Conservation (phyloP, 2,888 invertebrate genomes). For the Abrostola triplasia region DNA sequence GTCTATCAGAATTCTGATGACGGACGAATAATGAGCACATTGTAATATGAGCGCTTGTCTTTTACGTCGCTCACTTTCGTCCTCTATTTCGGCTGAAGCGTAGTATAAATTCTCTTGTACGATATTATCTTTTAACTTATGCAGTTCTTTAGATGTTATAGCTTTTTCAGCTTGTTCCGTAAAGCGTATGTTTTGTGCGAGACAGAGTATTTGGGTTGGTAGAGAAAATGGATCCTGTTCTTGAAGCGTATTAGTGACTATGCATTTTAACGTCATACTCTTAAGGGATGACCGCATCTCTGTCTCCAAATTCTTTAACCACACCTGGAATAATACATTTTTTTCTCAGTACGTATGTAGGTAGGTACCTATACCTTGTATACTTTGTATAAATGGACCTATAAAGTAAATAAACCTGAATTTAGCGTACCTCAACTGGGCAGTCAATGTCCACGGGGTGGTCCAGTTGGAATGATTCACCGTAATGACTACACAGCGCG, state of each 20-base stretch:
- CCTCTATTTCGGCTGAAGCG: conserved; percentile 84
- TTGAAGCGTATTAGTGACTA: conserved; percentile 81
- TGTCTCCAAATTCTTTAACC: conserved; percentile 93
- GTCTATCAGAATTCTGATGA: conserved; percentile 93
- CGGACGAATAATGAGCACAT: conserved; percentile 95
- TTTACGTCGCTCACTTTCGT: conserved; percentile 93
- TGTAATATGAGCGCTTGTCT: conserved; percentile 97
- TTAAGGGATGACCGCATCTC: conserved; percentile 93
- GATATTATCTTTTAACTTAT: conserved; percentile 82
- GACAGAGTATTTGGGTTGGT: conserved; percentile 93
- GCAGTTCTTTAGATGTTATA: conserved; percentile 90
- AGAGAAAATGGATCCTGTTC: conserved; percentile 86
- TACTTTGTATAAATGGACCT: background rate
- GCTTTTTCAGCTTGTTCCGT: conserved; percentile 95
- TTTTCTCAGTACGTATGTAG: background rate
- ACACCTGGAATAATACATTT: conserved; percentile 79
- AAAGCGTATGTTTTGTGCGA: conserved; percentile 95
- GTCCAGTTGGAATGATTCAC: conserved; percentile 91
- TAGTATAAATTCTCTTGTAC: conserved; percentile 86
- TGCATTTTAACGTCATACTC: conserved; percentile 89
- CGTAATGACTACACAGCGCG: conserved; percentile 93
- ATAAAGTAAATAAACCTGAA: too few species aligned
- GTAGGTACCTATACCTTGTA: background rate
- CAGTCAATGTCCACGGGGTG: conserved; percentile 91
- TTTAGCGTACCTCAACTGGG: conserved; percentile 91